These are phyloP conservation scores for Emydocephalus ijimae DNA, from an alignment of 2,113 vertebrate genomes.

Conservation along the genomic window DNA sequence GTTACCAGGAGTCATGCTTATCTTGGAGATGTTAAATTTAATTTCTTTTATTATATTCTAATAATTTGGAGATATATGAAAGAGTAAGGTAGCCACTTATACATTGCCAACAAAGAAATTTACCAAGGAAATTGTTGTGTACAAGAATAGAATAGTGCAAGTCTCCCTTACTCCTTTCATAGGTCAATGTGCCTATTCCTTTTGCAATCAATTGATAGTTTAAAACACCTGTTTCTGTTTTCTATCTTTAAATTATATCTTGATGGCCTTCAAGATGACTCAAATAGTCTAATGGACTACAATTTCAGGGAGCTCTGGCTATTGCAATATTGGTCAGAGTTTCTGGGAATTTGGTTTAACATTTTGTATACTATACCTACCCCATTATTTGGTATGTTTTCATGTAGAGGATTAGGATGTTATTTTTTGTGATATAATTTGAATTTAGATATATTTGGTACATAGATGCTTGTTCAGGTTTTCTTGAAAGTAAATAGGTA, in stretches of 20 bases:
- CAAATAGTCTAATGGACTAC: background rate
- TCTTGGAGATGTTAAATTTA: background rate
- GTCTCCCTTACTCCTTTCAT: background rate
- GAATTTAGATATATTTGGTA: background rate
- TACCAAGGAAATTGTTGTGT: background rate
- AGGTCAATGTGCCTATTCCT: background rate
- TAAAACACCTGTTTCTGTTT: background rate
- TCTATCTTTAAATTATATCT: background rate
- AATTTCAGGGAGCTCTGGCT: background rate
- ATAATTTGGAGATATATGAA: background rate
- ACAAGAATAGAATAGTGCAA: background rate
- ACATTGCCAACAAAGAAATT: background rate
- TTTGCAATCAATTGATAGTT: background rate
- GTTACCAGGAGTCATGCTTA: background rate
- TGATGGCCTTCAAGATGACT: background rate
- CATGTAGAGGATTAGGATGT: background rate
- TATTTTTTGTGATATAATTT: background rate
- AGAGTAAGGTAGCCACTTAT: background rate
- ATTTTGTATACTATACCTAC: background rate
- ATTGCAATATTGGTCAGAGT: background rate
- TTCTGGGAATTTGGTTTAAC: background rate
- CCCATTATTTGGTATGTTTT: background rate
- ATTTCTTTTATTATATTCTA: background rate
- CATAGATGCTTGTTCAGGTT: background rate
- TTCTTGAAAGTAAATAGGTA: background rate